phyloP scores from a whole-genome alignment of 2,888 invertebrate genomes.

The Drosophila ustulata region DNA sequence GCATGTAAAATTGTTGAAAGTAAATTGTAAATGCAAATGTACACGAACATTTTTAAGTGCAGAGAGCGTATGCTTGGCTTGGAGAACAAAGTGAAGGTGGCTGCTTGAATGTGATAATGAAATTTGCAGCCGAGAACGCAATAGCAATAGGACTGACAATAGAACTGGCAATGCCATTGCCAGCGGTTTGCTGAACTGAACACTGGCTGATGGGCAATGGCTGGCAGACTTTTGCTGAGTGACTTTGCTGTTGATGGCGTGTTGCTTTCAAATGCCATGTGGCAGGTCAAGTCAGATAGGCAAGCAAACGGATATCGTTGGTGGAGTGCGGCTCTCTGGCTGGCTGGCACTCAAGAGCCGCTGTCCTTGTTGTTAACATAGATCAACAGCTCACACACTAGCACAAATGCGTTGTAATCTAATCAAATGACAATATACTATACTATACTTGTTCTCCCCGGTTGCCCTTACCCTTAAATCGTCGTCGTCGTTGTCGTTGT shows the following conservation, averaged over 20 bases:
- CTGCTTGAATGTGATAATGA: conserved; percentile 39
- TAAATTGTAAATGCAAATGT: conserved; percentile 34
- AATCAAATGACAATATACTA: conserved; percentile 68
- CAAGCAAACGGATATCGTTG: conserved; percentile 21
- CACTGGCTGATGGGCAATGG: neutral
- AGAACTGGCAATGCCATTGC: no score
- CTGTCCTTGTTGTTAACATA: conserved; percentile 40
- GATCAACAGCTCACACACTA: conserved; percentile 48
- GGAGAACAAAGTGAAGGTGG: neutral
- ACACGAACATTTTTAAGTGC: conserved; percentile 48
- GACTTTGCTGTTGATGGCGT: conserved; percentile 23
- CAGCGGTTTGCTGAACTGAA: neutral
- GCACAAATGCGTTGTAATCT: conserved; percentile 54
- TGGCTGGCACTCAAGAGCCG: conserved; percentile 38
- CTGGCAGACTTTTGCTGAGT: conserved; percentile 6
- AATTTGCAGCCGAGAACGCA: conserved; percentile 36
- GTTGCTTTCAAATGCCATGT: conserved; percentile 31
- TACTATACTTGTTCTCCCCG: conserved; percentile 24
- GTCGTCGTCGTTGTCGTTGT: conserved; percentile 5
- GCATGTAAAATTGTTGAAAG: conserved; percentile 30
- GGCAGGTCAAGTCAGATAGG: conserved; percentile 2
- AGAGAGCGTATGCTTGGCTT: neutral
- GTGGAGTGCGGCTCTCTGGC: neutral
- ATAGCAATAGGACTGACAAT: conserved; percentile 14
- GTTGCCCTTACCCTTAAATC: neutral